Conservation (phyloP, 2,113 vertebrate genomes). For the Sphyrna mokarran region DNA sequence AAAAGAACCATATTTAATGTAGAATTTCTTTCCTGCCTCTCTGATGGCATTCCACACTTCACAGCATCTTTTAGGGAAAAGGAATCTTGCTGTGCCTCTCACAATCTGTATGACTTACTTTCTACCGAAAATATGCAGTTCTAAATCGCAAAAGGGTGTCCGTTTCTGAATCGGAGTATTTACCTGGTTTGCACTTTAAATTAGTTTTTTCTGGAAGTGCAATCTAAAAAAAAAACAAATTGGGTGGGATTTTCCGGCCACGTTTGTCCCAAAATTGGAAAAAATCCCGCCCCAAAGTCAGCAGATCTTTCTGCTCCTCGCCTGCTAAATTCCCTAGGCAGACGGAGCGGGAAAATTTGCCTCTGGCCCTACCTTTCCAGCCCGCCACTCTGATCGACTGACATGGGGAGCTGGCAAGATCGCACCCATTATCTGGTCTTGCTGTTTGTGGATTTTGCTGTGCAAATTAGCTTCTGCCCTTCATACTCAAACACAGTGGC, state of each 20-base stretch:
- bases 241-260: no score
- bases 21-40: background rate
- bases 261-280: no score
- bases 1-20: conserved; percentile 12
- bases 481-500: background rate
- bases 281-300: no score
- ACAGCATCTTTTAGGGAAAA: background rate
- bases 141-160: background rate
- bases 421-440: background rate
- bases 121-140: background rate
- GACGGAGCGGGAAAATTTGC: no score
- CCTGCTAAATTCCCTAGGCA: no score
- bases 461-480: background rate
- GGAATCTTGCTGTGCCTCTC: background rate
- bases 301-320: no score
- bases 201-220: background rate
- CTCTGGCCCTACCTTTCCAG: no score
- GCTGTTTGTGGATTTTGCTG: background rate
- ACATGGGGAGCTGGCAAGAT: no score
- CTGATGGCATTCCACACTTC: background rate
- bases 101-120: background rate
- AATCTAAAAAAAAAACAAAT: no score
- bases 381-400: no score
- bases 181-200: background rate
- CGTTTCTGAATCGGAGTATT: background rate